Evolutionary conservation across 2,888 invertebrate species (phyloP).

Genomic region (Latrodectus hesperus): DNA sequence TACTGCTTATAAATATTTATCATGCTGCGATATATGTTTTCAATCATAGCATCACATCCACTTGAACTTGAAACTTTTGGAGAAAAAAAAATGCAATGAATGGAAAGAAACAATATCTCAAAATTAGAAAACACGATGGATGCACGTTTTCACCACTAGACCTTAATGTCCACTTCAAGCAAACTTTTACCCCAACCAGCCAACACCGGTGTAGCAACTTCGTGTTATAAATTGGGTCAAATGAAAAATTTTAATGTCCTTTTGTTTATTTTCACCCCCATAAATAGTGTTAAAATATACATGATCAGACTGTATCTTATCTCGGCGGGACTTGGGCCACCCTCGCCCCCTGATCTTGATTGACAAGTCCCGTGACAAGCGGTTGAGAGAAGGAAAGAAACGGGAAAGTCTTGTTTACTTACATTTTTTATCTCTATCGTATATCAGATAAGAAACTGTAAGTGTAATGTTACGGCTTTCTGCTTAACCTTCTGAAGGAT

Average conservation of each 20-base stretch:
- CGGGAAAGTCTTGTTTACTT: neutral
- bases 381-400: neutral
- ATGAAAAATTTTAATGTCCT: neutral
- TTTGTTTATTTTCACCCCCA: neutral
- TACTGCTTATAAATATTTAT: no score
- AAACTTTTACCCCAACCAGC: neutral
- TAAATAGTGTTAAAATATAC: neutral
- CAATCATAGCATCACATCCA: no score
- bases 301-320: neutral
- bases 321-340: slow-evolving; percentile 2
- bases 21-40: no score
- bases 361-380: slow-evolving; percentile 5
- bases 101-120: no score
- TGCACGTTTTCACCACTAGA: no score
- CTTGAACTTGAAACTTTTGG: no score
- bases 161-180: no score
- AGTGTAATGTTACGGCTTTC: neutral
- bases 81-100: no score
- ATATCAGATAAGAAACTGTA: slow-evolving; percentile 1
- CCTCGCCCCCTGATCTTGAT: neutral
- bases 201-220: neutral
- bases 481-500: neutral
- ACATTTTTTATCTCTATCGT: neutral
- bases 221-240: neutral
- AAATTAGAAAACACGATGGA: no score